Percentiles rank a stretch among this genome's conserved stretches.
Conservation (phyloP, 2,113 vertebrate genomes). For the Malurus alboscapulatus region DNA sequence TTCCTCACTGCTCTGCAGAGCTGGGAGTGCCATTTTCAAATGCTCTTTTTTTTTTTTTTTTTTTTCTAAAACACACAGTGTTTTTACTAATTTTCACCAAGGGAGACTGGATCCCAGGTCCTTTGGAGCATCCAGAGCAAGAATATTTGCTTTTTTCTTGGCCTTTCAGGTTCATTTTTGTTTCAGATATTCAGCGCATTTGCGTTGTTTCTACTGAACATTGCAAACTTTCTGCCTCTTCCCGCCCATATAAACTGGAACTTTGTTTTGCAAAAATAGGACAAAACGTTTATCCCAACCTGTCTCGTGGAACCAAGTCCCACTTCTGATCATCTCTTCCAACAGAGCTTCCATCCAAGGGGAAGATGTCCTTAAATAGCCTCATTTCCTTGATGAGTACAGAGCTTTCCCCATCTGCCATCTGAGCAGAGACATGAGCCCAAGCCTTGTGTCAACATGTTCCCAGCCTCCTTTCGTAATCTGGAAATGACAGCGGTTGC, state of each 20-base stretch:
- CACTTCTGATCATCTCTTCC: background rate
- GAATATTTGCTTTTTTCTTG: background rate
- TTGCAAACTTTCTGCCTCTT: background rate
- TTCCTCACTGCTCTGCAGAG: background rate
- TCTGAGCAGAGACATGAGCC: background rate
- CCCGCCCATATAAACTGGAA: background rate
- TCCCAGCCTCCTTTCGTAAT: constrained; percentile 14
- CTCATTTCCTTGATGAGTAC: background rate
- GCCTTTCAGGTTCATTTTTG: background rate
- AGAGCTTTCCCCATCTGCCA: constrained; percentile 25
- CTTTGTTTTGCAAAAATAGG: background rate
- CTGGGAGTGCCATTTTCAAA: background rate
- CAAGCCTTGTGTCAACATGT: constrained; percentile 34
- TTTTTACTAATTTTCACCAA: background rate
- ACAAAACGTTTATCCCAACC: background rate
- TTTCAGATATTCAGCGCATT: background rate
- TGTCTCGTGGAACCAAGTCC: background rate
- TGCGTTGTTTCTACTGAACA: background rate
- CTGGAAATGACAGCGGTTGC: constrained; percentile 39
- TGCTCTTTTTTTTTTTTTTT: background rate
- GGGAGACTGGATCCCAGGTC: background rate
- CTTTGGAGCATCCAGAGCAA: background rate
- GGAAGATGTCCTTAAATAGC: constrained; percentile 19
- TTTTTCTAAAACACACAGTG: too few relatives aligned
- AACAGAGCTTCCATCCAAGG: background rate